Base-by-base conservation (phyloP, 2,797 vertebrate species). In the Neopelma chrysocephalum region DNA sequence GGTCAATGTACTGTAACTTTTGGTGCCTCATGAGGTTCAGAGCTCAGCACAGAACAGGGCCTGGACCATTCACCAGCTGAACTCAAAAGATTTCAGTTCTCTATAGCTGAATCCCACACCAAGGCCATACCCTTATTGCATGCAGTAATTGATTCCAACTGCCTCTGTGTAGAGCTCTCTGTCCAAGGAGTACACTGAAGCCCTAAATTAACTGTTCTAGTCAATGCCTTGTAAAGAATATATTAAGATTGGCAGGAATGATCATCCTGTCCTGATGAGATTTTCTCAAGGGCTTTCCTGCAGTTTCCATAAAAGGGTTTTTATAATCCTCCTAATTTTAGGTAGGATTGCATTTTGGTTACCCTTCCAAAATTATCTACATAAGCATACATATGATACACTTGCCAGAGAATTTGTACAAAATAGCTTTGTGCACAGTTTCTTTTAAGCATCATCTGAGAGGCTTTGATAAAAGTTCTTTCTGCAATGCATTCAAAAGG, bases 261-360 rank as follows among this genome's bases (percentile, higher is more conserved):
- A 61, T 51, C 29, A 47, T 70, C n/a, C 56, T 73, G 43, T 80
- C 27, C 38, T 51, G 47, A 69, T 69, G 50, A 72, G 20, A 51
- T 82, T 91, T 86, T 82, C 38, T 45, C 72, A 56, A 47, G 36
- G 79, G n/a, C 32, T 92, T 96, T 85, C 50, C 71, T 82, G 31
- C 38, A 72, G 10, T 54, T 89, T 87, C 48, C 70, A 87, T 53
- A 72, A 94, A 58, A 88, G 29, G 14, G 20, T 27, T 62, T 87
- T 68, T 19, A 82, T 43, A 65, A 65, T 13, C 31, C 26, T 60
- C n/a, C 47, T 77, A 77, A 72, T 70, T 95, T 71, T 75, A 89
- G 18, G 22, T 62, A 60, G 12, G 31, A 73, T 36, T 68, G 43
- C 38, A 53, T 85, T 94, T 89, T 54, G 45, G 40, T 73, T 73